A percentile compares a stretch with the other conserved stretches of the same genome.
phyloP scores from a whole-genome alignment of 2,797 vertebrate species.

The Hoplostethus mediterraneus region DNA sequence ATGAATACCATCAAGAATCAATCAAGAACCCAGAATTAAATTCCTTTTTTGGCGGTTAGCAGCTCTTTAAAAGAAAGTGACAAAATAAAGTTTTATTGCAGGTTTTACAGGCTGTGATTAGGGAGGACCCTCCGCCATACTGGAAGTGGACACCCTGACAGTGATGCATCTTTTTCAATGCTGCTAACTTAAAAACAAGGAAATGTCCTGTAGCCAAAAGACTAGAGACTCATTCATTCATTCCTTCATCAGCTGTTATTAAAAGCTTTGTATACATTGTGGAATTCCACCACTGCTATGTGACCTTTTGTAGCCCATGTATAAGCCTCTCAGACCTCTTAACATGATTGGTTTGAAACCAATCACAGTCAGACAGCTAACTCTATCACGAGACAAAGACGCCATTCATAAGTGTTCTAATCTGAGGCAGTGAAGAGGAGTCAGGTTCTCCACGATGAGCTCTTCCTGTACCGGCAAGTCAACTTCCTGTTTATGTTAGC shows the following conservation, averaged over 20 bases:
- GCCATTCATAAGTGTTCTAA: conserved; percentile 53
- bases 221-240: no score
- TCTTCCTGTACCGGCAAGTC: conserved; percentile 39
- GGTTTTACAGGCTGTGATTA: no score
- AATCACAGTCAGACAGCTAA: conserved; percentile 42
- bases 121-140: no score
- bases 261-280: conserved; percentile 37
- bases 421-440: conserved; percentile 30
- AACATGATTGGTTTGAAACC: conserved; percentile 51
- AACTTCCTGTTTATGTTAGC: conserved; percentile 63
- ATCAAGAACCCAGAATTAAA: no score
- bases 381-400: conserved; percentile 55
- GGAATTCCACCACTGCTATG: conserved; percentile 13
- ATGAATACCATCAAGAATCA: no score
- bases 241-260: conserved; percentile 31
- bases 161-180: no score
- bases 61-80: no score
- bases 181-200: no score
- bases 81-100: no score
- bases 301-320: conserved; percentile 44
- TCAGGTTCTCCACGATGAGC: conserved; percentile 27
- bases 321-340: conserved; percentile 36
- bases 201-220: no score
- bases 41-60: no score
- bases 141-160: no score